Conservation (phyloP, 2,113 vertebrate species). For the Numida meleagris region DNA sequence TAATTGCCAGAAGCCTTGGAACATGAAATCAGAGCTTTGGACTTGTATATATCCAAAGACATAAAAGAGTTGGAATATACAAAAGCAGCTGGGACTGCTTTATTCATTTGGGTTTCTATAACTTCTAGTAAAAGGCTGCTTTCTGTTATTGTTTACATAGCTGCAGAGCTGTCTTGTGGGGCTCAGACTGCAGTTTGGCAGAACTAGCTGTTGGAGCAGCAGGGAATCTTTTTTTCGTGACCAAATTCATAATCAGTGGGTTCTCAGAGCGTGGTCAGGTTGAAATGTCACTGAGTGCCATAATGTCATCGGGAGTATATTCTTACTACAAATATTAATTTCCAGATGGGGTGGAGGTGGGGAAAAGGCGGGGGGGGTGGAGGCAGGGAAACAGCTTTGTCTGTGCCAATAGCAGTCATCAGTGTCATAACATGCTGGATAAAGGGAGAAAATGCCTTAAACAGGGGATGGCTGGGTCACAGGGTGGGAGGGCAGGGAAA, state of each 20-base stretch:
- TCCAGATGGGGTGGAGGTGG: background rate
- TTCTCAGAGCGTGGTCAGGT: background rate
- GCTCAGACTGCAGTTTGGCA: background rate
- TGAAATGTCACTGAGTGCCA: background rate
- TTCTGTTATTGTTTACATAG: background rate
- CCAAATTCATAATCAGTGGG: accelerated
- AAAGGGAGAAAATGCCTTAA: background rate
- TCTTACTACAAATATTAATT: background rate
- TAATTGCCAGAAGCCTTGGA: background rate
- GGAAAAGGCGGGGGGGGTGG: background rate
- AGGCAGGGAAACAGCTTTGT: background rate
- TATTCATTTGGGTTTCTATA: background rate
- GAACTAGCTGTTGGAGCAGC: background rate
- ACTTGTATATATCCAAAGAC: background rate
- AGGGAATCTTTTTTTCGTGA: background rate
- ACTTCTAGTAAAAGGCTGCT: background rate
- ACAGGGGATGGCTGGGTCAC: background rate
- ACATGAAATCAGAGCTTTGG: background rate
- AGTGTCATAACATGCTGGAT: accelerated
- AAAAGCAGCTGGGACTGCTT: background rate
- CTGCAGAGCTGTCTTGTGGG: background rate
- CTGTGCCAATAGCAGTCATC: background rate
- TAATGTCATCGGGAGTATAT: accelerated
- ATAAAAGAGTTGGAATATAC: background rate
- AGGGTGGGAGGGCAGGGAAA: background rate